Evolutionary conservation across 1,140 invertebrate genomes (phyloP).

Genomic region (Phenacoccus solenopsis): DNA sequence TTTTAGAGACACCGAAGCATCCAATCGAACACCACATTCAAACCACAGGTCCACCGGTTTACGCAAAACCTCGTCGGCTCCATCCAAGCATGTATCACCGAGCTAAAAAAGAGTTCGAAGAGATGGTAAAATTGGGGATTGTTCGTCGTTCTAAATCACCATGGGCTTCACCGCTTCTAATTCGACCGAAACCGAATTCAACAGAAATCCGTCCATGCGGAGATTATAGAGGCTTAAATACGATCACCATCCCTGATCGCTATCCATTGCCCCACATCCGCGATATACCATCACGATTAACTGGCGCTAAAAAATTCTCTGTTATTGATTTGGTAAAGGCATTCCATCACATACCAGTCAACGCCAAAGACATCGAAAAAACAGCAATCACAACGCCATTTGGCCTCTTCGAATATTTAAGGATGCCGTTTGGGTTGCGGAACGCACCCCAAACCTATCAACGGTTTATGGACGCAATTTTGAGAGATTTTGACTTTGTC

Average conservation of each 20-base stretch:
- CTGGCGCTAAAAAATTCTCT: constrained; percentile 34
- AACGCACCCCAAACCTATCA: constrained; percentile 37
- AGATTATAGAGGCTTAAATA: constrained; percentile 37
- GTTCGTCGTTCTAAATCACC: constrained; percentile 31
- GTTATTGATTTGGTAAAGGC: constrained; percentile 37
- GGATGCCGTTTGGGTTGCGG: constrained; percentile 34
- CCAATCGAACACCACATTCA: neutral
- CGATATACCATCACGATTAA: constrained; percentile 31
- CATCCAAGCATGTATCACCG: neutral
- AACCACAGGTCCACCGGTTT: constrained; percentile 6
- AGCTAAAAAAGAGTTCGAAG: constrained; percentile 1
- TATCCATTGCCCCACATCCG: constrained; percentile 33
- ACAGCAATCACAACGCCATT: constrained; percentile 32
- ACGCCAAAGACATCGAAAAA: constrained; percentile 30
- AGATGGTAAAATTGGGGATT: constrained; percentile 28
- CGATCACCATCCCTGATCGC: constrained; percentile 29
- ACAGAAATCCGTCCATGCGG: constrained; percentile 31
- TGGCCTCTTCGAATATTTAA: constrained; percentile 31
- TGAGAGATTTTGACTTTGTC: constrained; percentile 29
- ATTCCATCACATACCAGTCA: constrained; percentile 36
- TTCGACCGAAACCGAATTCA: constrained; percentile 31
- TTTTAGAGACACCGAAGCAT: neutral
- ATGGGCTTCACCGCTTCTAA: constrained; percentile 37
- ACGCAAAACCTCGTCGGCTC: neutral
- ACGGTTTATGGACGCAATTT: constrained; percentile 36